phyloP scores from a whole-genome alignment of 2,113 vertebrate species.

The Thymallus thymallus region DNA sequence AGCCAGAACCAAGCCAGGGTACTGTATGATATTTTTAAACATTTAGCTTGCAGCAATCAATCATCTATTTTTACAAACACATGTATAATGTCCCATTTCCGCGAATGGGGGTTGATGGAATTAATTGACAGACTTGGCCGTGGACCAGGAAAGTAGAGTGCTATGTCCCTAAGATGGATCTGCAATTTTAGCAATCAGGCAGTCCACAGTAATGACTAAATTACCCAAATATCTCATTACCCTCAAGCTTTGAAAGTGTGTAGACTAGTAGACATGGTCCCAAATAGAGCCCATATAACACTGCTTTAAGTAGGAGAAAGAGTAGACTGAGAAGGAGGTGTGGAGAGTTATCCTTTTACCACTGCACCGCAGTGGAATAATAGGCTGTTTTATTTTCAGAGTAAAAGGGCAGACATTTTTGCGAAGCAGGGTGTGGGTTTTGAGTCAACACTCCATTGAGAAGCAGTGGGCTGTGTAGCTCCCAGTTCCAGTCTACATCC shows the following conservation, averaged over 20 bases:
- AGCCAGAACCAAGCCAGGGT: neutral
- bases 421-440: no score
- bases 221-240: neutral
- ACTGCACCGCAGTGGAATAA: no score
- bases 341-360: neutral
- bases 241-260: neutral
- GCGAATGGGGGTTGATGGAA: neutral
- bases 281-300: neutral
- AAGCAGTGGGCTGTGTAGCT: no score
- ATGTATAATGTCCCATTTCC: neutral
- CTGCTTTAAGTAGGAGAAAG: neutral
- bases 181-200: conserved; percentile 7
- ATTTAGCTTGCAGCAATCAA: neutral
- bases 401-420: no score
- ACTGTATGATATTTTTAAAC: neutral
- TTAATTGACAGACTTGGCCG: neutral
- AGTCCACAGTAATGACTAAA: conserved; percentile 9
- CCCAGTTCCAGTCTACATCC: no score
- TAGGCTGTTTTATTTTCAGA: no score
- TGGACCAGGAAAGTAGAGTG: neutral
- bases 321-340: neutral
- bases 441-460: no score
- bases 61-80: neutral
- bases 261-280: no score
- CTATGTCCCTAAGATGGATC: neutral